Percentiles rank a stretch among this genome's conserved stretches.
phyloP scores from a whole-genome alignment of 2,888 invertebrate genomes.

The Hyposoter didymator region DNA sequence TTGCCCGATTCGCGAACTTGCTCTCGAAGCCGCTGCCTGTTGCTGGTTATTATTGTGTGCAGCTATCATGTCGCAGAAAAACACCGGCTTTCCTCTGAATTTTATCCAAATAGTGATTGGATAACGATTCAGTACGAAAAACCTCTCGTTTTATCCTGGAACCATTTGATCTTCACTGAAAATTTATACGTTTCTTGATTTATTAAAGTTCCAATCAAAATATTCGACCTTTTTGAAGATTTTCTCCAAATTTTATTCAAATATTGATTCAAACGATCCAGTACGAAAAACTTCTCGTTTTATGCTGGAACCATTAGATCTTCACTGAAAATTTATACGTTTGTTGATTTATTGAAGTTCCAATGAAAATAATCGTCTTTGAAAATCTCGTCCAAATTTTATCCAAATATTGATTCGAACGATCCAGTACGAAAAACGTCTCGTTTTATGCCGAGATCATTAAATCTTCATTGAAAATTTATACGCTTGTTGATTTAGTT shows the following conservation, averaged over 20 bases:
- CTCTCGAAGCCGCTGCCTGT: constrained; percentile 75
- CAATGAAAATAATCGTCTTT: neutral
- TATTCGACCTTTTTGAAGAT: neutral
- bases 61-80: constrained; percentile 74
- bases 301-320: neutral
- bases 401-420: neutral
- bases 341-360: neutral
- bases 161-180: neutral
- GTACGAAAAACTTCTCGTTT: neutral
- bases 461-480: neutral
- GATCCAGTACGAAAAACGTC: neutral
- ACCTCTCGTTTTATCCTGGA: neutral
- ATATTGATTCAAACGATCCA: neutral
- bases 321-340: neutral
- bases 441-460: neutral
- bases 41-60: constrained; percentile 75
- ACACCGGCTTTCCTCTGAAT: neutral
- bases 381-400: neutral
- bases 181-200: neutral
- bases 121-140: neutral
- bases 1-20: constrained; percentile 76
- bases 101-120: neutral
- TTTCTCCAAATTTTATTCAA: too few species aligned
- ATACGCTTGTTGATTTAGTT: too few species aligned
- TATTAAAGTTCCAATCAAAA: neutral